A percentile compares a stretch with the other conserved stretches of the same genome.
phyloP scores from a whole-genome alignment of 2,888 invertebrate genomes.

The Lycocerus yunnanus region DNA sequence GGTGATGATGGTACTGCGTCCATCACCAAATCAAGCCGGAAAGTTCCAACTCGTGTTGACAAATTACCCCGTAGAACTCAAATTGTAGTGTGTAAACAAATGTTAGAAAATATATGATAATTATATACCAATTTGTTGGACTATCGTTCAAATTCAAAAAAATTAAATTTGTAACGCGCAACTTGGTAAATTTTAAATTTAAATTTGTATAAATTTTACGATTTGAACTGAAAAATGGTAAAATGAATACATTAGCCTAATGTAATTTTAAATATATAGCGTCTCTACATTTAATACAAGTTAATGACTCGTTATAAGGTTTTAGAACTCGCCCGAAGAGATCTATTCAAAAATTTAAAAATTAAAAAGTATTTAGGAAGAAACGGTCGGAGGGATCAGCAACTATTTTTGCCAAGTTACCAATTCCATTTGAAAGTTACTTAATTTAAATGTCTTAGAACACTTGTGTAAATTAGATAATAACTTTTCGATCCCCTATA shows the following conservation, averaged over 20 bases:
- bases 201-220: not conserved
- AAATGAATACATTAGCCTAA: not conserved
- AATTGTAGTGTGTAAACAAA: not conserved
- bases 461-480: slow-evolving; percentile 6
- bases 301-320: not conserved
- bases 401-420: not conserved
- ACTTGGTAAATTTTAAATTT: not conserved
- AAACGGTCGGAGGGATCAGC: not conserved
- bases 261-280: slow-evolving; percentile 1
- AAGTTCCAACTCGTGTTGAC: too few species aligned
- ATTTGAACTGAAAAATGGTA: not conserved
- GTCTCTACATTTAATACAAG: not conserved
- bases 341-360: not conserved
- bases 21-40: not conserved
- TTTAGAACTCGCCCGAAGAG: not conserved
- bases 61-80: not conserved
- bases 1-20: not conserved
- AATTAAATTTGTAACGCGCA: not conserved
- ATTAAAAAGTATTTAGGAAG: slow-evolving; percentile 1
- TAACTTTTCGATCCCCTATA: slow-evolving; percentile 3
- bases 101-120: not conserved
- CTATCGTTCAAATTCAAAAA: not conserved
- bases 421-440: not conserved
- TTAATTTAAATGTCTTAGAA: not conserved
- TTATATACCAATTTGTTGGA: not conserved